Conservation (phyloP, 64 coral and sea anemone species). For the Astreopora myriophthalma region DNA sequence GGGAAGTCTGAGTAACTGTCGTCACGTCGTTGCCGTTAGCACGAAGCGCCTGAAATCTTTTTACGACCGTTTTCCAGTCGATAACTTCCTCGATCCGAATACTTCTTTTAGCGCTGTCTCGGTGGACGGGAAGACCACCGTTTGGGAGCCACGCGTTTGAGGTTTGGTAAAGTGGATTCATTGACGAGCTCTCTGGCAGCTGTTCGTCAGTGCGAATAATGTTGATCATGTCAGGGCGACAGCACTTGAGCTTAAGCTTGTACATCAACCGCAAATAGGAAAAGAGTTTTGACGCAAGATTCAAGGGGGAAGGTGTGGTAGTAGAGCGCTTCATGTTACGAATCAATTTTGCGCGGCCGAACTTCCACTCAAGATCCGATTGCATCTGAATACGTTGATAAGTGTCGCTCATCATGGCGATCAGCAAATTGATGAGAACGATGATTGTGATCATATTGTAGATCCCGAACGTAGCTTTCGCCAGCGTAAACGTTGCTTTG, state of each 20-base stretch:
- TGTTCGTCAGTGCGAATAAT: conserved; percentile 85
- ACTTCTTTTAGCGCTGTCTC: background rate
- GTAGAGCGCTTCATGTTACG: conserved; percentile 98
- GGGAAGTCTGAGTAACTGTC: background rate
- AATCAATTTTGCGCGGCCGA: conserved; percentile 97
- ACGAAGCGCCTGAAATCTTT: conserved; percentile 41
- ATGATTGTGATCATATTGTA: conserved; percentile 97
- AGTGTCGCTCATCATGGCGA: conserved; percentile 99
- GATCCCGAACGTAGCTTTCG: conserved; percentile 85
- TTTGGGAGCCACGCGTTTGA: conserved; percentile 50
- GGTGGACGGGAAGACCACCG: background rate
- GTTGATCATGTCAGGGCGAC: conserved; percentile 88
- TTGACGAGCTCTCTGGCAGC: conserved; percentile 24
- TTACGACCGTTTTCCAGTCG: conserved; percentile 63
- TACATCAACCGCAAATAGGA: conserved; percentile 73
- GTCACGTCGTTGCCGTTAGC: background rate
- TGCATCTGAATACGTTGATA: conserved; percentile 98
- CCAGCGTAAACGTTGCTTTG: conserved; percentile 41
- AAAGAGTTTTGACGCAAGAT: conserved; percentile 85
- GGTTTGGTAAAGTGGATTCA: conserved; percentile 37
- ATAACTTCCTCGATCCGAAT: conserved; percentile 58
- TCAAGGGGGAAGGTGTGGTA: conserved; percentile 89
- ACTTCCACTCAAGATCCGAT: conserved; percentile 98
- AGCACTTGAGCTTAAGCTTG: conserved; percentile 84
- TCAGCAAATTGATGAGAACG: conserved; percentile 94